Conservation (phyloP, 2,888 invertebrate species). For the Dryomyza anilis region DNA sequence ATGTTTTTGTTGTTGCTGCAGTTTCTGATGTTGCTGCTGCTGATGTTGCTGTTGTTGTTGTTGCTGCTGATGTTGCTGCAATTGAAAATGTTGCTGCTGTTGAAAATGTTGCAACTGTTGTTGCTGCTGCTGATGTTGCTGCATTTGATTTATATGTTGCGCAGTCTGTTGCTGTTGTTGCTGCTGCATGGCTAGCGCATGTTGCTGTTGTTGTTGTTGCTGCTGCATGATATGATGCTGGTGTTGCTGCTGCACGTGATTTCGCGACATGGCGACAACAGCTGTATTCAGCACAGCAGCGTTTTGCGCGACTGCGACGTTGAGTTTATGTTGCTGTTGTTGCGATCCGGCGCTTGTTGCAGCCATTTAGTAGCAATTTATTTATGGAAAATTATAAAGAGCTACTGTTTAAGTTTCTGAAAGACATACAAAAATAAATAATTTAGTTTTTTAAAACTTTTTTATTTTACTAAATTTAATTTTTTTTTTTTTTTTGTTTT, state of each 20-base stretch:
- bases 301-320: constrained; percentile 45
- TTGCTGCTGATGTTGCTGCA: constrained; percentile 37
- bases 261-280: constrained; percentile 39
- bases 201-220: constrained; percentile 41
- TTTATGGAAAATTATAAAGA: too few species aligned
- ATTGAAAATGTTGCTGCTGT: constrained; percentile 37
- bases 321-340: constrained; percentile 51
- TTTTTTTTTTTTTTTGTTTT: too few species aligned
- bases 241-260: constrained; percentile 38
- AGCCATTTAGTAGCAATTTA: constrained; percentile 53
- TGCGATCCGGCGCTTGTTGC: constrained; percentile 60
- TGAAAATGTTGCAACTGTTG: constrained; percentile 22
- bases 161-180: constrained; percentile 41
- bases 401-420: constrained; percentile 30
- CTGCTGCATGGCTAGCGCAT: constrained; percentile 12
- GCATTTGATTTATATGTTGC: constrained; percentile 41
- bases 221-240: constrained; percentile 35
- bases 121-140: constrained; percentile 37
- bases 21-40: constrained; percentile 36
- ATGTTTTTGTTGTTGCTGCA: constrained; percentile 23
- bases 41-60: constrained; percentile 37
- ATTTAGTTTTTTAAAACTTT: too few species aligned
- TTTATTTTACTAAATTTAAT: too few species aligned
- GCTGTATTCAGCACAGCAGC: constrained; percentile 31
- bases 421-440: constrained; percentile 2